Evolutionary conservation across 2,797 vertebrate species (phyloP).

Genomic region (Centroberyx gerrardi): DNA sequence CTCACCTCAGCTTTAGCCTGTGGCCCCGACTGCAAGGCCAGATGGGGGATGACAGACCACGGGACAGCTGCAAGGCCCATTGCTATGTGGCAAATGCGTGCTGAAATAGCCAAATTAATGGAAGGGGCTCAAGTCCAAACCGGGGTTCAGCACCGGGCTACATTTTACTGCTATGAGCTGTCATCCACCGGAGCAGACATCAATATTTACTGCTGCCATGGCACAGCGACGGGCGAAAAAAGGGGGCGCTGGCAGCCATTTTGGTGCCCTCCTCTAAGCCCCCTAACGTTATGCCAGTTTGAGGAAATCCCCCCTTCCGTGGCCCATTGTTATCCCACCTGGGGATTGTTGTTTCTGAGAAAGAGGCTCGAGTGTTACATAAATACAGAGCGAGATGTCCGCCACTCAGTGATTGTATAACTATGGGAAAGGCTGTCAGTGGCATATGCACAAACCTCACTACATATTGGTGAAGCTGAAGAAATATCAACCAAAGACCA

Average conservation of each 20-base stretch:
- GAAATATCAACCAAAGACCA: background rate
- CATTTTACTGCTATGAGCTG: constrained; percentile 70
- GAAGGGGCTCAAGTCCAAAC: constrained; percentile 77
- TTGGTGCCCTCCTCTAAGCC: constrained; percentile 14
- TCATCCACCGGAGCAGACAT: constrained; percentile 59
- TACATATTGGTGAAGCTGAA: too few relatives aligned
- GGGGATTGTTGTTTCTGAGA: constrained; percentile 9
- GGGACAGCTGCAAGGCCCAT: constrained; percentile 72
- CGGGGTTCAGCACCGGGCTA: constrained; percentile 72
- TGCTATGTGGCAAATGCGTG: constrained; percentile 70
- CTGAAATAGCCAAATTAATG: constrained; percentile 83
- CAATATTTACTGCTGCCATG: constrained; percentile 83
- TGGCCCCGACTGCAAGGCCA: constrained; percentile 43
- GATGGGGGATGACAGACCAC: constrained; percentile 62
- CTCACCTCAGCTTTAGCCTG: constrained; percentile 41
- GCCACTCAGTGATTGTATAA: background rate
- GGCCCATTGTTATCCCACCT: background rate
- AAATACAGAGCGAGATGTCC: background rate
- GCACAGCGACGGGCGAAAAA: constrained; percentile 30
- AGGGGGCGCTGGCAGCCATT: constrained; percentile 11
- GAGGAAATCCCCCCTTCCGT: constrained; percentile 10
- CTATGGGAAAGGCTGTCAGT: background rate
- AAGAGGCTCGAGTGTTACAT: background rate
- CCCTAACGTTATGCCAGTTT: constrained; percentile 6
- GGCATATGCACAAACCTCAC: background rate